Conservation (phyloP, 2,888 invertebrate species). For the Aethes cnicana region DNA sequence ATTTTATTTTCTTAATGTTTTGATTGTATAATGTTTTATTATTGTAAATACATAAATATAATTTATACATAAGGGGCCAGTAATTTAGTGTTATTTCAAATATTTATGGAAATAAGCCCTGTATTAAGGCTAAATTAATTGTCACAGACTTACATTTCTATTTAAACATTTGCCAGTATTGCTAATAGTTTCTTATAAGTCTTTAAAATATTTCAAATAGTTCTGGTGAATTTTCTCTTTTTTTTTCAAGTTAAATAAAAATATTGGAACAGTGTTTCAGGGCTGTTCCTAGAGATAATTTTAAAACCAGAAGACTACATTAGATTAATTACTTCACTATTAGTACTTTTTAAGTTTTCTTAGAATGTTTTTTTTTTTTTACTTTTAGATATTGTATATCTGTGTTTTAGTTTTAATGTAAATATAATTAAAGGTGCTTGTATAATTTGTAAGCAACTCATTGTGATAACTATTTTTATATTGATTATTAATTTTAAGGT, state of each 20-base stretch:
- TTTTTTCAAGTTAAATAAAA: too few species aligned
- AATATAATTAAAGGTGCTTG: constrained; percentile 10
- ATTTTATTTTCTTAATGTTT: background rate
- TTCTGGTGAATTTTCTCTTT: too few species aligned
- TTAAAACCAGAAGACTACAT: constrained; percentile 8
- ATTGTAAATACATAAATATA: background rate
- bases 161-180: too few species aligned
- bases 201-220: too few species aligned
- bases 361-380: too few species aligned
- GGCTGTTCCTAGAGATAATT: too few species aligned
- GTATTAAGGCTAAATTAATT: too few species aligned
- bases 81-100: too few species aligned
- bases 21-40: background rate
- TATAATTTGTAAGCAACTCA: background rate
- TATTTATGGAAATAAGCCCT: too few species aligned
- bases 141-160: too few species aligned
- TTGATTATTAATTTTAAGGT: constrained; percentile 7
- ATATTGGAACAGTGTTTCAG: background rate
- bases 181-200: too few species aligned
- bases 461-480: constrained; percentile 13
- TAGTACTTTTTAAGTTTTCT: constrained; percentile 19
- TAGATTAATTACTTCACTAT: constrained; percentile 12
- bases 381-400: background rate
- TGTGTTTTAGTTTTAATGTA: background rate
- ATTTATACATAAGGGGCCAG: too few species aligned